Evolutionary conservation across 2,888 invertebrate genomes (phyloP).

Genomic region (Orthonevra nobilis): DNA sequence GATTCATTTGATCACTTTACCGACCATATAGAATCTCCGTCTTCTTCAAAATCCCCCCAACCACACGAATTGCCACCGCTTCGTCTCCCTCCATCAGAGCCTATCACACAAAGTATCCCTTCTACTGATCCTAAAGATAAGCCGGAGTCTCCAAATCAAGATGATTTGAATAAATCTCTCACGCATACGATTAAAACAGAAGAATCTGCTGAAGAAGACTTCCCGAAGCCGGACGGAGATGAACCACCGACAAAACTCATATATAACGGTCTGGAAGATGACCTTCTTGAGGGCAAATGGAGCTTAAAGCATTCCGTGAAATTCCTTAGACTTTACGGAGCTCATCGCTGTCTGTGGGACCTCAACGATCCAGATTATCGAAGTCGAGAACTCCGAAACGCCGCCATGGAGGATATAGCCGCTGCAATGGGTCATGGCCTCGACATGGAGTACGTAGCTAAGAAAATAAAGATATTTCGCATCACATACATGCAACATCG

Average conservation of each 20-base stretch:
- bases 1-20: slow-evolving; percentile 26
- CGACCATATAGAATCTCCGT: slow-evolving; percentile 1
- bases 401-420: slow-evolving; percentile 74
- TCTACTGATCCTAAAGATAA: not conserved
- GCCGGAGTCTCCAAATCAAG: not conserved
- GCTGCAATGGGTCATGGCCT: slow-evolving; percentile 73
- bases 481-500: slow-evolving; percentile 74
- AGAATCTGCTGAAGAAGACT: slow-evolving; percentile 34
- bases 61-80: slow-evolving; percentile 19
- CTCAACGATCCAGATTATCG: slow-evolving; percentile 72
- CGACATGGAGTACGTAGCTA: slow-evolving; percentile 71
- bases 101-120: not conserved
- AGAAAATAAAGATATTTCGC: slow-evolving; percentile 74
- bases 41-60: slow-evolving; percentile 32
- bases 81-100: not conserved
- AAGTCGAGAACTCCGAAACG: slow-evolving; percentile 71
- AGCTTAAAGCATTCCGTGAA: slow-evolving; percentile 73
- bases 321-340: slow-evolving; percentile 73
- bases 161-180: too few species aligned
- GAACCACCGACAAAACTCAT: slow-evolving; percentile 69
- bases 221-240: slow-evolving; percentile 31
- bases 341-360: slow-evolving; percentile 73
- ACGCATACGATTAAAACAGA: slow-evolving; percentile 35
- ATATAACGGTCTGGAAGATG: slow-evolving; percentile 73
- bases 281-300: slow-evolving; percentile 73